phyloP scores from a whole-genome alignment of 2,888 invertebrate genomes.

The Drosophila hamatofila region DNA sequence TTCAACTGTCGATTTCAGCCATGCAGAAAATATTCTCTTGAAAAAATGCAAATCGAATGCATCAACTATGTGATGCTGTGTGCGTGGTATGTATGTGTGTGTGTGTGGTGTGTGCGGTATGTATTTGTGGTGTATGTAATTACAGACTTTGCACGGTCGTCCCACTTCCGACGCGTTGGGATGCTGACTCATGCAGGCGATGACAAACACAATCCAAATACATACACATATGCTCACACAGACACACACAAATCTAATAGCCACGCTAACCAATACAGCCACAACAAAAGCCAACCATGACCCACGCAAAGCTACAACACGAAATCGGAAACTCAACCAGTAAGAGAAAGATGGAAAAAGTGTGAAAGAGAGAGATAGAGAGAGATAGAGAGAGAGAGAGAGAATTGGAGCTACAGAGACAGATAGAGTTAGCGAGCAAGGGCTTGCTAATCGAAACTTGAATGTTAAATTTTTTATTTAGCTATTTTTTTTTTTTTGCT shows the following conservation, averaged over 20 bases:
- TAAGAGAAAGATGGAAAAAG: slow-evolving; percentile 9
- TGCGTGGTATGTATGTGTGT: slow-evolving; percentile 2
- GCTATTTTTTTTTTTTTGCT: slow-evolving; percentile 22
- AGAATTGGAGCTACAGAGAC: neutral
- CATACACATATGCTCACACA: slow-evolving; percentile 6
- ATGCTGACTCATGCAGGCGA: slow-evolving; percentile 69
- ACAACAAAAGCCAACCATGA: slow-evolving; percentile 63
- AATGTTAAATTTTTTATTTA: slow-evolving; percentile 28
- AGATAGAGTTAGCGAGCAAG: slow-evolving; percentile 3
- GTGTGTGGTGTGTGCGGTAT: slow-evolving; percentile 9
- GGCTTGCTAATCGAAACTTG: slow-evolving; percentile 11
- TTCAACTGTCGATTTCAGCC: slow-evolving; percentile 30
- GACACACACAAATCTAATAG: slow-evolving; percentile 3
- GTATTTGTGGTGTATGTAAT: slow-evolving; percentile 42
- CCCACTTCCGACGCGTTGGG: slow-evolving; percentile 68
- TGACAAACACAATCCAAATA: slow-evolving; percentile 63
- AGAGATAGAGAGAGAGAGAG: slow-evolving; percentile 1
- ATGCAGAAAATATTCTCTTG: slow-evolving; percentile 38
- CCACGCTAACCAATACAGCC: slow-evolving; percentile 20
- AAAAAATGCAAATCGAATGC: slow-evolving; percentile 60
- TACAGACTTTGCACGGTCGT: slow-evolving; percentile 50
- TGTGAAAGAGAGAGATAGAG: slow-evolving; percentile 9
- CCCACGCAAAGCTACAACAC: slow-evolving; percentile 62
- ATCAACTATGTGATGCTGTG: slow-evolving; percentile 17
- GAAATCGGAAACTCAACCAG: slow-evolving; percentile 31